Evolutionary conservation across 2,113 vertebrate genomes (phyloP), one percentile per base, ranked within the genome.

Genomic region (Circaetus cinerascens): DNA sequence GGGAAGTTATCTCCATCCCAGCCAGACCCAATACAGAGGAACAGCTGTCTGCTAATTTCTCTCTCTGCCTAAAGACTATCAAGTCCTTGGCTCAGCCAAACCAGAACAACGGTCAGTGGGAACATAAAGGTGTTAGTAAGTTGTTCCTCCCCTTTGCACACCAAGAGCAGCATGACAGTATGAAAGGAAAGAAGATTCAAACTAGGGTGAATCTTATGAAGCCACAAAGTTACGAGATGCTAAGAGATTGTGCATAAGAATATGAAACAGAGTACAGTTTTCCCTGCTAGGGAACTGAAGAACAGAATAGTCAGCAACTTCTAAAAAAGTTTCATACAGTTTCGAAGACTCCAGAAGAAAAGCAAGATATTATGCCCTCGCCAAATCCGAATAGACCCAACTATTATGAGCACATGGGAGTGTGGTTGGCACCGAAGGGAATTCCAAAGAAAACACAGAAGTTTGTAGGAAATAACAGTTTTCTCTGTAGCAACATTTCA

Each of bases 201-300:
- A 55, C 7, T 25, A n/a, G 21, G 6, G 26, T 88, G 40, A 84
- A 60, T 48, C 29, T 81, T 63, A 38, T 2, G 15, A 63, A 80
- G 36, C 34, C 12, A 57, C 2, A 0, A 63, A 69, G 19, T 74
- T 62, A 63, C 0, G 1, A 38, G 18, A 27, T 67, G 7, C 13
- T 90, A 48, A 67, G 21, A 48, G 16, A 10, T 2, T 38, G n/a
- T 34, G 22, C 18, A 25, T 53, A 46, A 57, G 34, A 43, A 51
- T 51, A 46, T 51, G 62, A 64, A 90, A 63, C 10, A 53, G 27
- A 34, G 3, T 25, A 41, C 21, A 10, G 9, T 38, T 57, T 74
- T 83, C 4, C 6, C 23, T 57, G 30, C 9, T 15, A 29, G 15
- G 5, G 15, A 78, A 64, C 19, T 4, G 14, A 88, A 55, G 12